Evolutionary conservation across 2,888 invertebrate species (phyloP), one percentile per base, ranked within the genome.

Genomic region (Volucella zonaria): DNA sequence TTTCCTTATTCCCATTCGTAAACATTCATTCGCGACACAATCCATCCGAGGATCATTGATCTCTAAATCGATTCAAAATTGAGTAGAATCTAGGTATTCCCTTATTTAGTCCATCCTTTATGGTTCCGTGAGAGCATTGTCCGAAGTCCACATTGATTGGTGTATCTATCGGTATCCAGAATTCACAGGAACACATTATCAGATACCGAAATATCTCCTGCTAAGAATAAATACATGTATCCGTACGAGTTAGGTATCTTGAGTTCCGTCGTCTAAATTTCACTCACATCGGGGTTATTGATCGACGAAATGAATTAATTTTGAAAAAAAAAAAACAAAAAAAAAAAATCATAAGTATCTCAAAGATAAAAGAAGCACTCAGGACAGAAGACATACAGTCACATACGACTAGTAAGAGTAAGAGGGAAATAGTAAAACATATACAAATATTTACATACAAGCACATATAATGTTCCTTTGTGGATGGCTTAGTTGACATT

Each of bases 401-500:
- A 23, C 8, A 31, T n/a, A 23, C 18, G 18, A 23, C 2, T 23
- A 43, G n/a, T 14, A 6, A 67, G 54, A 56, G 38, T 15, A 18
- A 64, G n/a, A 70, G 18, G 3, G 42, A 62, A 43, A 42, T 42
- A 31, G 31, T 43, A 9, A 54, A 47, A 49, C 38, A n/a, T 6
- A 14, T 10, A 31, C 54, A 43, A 62, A 68, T 54, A 75, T 52
- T 40, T 59, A 61, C 62, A 49, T 61, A 40, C 31, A 31, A 11
- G 51, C 54, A 12, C 23, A 58, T 14, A 40, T 47, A 15, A 14
- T 66, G 45, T 77, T 66, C 67, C 68, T 78, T 82, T 82, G 82
- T 82, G 78, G 82, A 82, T 74, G 74, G 78, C 66, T 83, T 70
- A 70, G 78, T 83, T 83, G 82, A 83, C 79, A 83, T 83, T 83